Base-by-base conservation (phyloP, 2,797 vertebrate genomes). In the Tarsius wallacei region DNA sequence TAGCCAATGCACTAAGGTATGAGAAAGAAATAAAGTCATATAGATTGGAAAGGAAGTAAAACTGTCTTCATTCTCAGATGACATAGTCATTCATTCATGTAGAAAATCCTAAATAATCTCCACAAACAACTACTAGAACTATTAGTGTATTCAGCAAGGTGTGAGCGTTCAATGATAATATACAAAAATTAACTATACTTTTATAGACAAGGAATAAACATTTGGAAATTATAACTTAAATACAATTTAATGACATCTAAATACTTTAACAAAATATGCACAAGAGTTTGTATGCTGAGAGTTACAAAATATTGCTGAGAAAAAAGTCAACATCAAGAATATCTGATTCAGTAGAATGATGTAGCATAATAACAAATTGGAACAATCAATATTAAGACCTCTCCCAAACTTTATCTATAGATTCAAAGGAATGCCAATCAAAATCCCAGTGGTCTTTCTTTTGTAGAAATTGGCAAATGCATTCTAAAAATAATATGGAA, bases 311-410 rank as follows among this genome's bases (percentile, higher is more conserved):
- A 86, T 33, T 94, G 26, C 49, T 87, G 33, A 94, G 51, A 84
- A 51, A 77, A 90, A 81, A 42, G 42, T 42, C 42, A 42, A 42
- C 42, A n/a, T 76, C 3, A 63, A 92, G 47, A 57, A 76, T 76
- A 85, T 21, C 49, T 24, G 89, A 36, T 63, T 68, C 86, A 71
- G 74, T 73, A 73, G 13, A 71, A 64, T 76, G 36, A 16, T 59
- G 47, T 10, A 64, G 5, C 33, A 78, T 93, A 71, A 74, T 36
- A 24, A 36, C 81, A 7, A 90, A 63, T 57, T 91, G 17, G 28
- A 81, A 76, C 12, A 36, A 31, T 94, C 59, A 92, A n/a, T 88
- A 36, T 59, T 91, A 87, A 83, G n/a, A 59, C 73, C 92, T 91
- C 49, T 86, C 64, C 21, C 28, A 36, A 90, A 89, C 71, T 82